These are phyloP conservation scores for Limnephilus marmoratus DNA, from an alignment of 2,888 invertebrate species.

Conservation along the genomic window DNA sequence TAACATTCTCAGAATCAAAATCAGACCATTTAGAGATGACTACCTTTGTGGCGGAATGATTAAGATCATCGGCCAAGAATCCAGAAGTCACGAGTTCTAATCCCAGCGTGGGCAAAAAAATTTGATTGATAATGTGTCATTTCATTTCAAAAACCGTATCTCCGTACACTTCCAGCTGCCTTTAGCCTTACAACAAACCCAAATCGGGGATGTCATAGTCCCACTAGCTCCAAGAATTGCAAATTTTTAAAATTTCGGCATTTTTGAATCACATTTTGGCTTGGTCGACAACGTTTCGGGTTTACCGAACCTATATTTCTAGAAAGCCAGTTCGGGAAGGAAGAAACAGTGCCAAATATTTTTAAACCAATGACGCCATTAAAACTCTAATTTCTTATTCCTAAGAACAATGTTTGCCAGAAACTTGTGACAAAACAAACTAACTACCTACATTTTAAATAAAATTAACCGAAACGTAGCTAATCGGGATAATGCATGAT, in stretches of 20 bases:
- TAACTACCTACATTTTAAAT: not conserved
- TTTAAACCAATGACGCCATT: constrained; percentile 22
- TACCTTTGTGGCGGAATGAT: no score
- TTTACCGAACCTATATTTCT: constrained; percentile 13
- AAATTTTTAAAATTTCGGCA: not conserved
- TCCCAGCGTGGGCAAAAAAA: not conserved
- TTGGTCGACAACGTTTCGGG: not conserved
- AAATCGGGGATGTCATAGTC: no score
- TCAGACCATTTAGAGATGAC: not conserved
- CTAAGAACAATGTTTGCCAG: not conserved
- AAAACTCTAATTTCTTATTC: constrained; percentile 7
- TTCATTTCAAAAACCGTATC: no score
- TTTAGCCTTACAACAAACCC: no score
- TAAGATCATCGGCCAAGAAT: no score
- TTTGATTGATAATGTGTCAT: not conserved
- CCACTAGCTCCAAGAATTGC: no score
- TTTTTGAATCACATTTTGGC: not conserved
- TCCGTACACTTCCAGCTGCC: no score
- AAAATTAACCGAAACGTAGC: not conserved
- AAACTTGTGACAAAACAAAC: not conserved
- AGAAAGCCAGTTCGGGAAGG: constrained; percentile 8
- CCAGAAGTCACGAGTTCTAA: no score
- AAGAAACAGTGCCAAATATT: constrained; percentile 20
- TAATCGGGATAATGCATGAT: not conserved
- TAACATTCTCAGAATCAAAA: not conserved